phyloP scores from a whole-genome alignment of 2,888 invertebrate species.

The Siphlonurus alternatus region DNA sequence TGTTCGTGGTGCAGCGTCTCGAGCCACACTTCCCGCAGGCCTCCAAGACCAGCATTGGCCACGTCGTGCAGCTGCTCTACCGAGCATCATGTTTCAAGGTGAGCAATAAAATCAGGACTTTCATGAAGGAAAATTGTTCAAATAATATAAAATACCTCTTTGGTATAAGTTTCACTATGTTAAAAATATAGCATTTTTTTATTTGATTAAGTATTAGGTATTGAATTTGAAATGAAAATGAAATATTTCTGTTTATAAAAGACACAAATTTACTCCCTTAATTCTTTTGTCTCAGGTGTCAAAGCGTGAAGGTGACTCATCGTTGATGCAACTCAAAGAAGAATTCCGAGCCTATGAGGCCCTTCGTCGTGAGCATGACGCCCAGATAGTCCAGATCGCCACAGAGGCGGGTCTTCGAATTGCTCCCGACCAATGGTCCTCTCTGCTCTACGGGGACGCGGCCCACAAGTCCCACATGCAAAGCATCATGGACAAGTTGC shows the following conservation, averaged over 20 bases:
- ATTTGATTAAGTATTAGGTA: no score
- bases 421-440: slow-evolving; percentile 97
- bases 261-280: neutral
- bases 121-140: neutral
- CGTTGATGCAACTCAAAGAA: slow-evolving; percentile 93
- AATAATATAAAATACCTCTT: neutral
- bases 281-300: slow-evolving; percentile 47
- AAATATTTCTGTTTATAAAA: no score
- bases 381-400: slow-evolving; percentile 96
- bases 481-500: slow-evolving; percentile 74
- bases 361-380: slow-evolving; percentile 86
- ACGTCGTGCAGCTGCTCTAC: slow-evolving; percentile 94
- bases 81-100: slow-evolving; percentile 97
- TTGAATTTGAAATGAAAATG: neutral
- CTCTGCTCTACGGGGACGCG: slow-evolving; percentile 87
- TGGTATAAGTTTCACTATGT: neutral
- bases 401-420: slow-evolving; percentile 93
- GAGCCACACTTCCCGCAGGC: slow-evolving; percentile 93
- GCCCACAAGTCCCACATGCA: slow-evolving; percentile 97
- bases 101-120: slow-evolving; percentile 15
- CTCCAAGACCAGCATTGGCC: slow-evolving; percentile 97
- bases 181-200: neutral
- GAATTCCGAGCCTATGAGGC: slow-evolving; percentile 93
- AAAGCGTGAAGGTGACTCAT: slow-evolving; percentile 91
- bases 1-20: slow-evolving; percentile 95